phyloP scores from a whole-genome alignment of 2,797 vertebrate species.

The Nannoperca australis region DNA sequence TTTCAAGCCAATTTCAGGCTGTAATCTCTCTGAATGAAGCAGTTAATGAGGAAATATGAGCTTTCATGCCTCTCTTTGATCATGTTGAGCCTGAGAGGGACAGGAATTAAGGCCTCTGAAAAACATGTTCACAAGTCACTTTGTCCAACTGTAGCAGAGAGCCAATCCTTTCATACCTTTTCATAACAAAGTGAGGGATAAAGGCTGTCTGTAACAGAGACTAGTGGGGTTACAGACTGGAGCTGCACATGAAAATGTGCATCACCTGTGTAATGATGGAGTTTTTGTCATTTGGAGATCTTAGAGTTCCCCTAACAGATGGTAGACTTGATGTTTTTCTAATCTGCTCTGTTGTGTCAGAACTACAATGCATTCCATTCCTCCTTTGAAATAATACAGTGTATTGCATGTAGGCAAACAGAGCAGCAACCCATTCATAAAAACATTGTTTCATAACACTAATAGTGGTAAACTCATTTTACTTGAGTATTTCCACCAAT shows the following conservation, averaged over 20 bases:
- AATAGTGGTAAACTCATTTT: too few relatives aligned
- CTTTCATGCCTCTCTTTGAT: slow-evolving; percentile 42
- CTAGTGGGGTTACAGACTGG: background rate
- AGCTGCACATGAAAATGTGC: background rate
- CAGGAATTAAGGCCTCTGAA: slow-evolving; percentile 20
- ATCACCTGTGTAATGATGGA: slow-evolving; percentile 9
- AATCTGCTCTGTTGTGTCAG: slow-evolving; percentile 1
- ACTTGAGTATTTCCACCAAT: background rate
- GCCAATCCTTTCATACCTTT: slow-evolving; percentile 1
- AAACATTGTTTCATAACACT: background rate
- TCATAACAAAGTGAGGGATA: slow-evolving; percentile 1
- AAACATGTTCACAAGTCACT: slow-evolving; percentile 23
- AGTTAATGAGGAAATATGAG: slow-evolving; percentile 50
- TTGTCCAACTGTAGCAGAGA: background rate
- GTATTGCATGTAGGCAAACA: background rate
- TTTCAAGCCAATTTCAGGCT: slow-evolving; percentile 15
- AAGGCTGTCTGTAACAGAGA: background rate
- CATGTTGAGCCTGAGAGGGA: slow-evolving; percentile 26
- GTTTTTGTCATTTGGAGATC: slow-evolving; percentile 11
- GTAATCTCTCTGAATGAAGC: slow-evolving; percentile 38
- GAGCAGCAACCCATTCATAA: background rate
- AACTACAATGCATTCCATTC: slow-evolving; percentile 7
- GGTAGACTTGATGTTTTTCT: slow-evolving; percentile 1
- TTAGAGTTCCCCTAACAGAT: slow-evolving; percentile 4
- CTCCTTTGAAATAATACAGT: background rate